These are phyloP conservation scores for Zygogramma bicolorata DNA, from an alignment of 2,888 invertebrate species.

Conservation along the genomic window DNA sequence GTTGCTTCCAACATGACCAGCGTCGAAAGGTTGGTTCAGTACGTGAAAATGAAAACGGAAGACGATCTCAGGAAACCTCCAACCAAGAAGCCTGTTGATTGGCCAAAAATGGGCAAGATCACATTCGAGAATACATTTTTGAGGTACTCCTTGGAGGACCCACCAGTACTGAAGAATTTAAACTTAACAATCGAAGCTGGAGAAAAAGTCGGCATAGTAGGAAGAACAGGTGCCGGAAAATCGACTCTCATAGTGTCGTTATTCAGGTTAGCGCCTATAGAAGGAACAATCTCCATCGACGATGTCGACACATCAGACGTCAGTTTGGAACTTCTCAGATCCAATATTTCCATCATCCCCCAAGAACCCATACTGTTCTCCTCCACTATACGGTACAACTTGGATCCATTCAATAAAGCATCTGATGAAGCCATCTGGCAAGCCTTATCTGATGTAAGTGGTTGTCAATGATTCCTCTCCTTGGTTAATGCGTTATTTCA, in stretches of 20 bases:
- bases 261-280: constrained; percentile 80
- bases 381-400: constrained; percentile 82
- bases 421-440: constrained; percentile 82
- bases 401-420: constrained; percentile 85
- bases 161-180: constrained; percentile 77
- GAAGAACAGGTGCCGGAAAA: constrained; percentile 91
- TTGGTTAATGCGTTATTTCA: background rate
- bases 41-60: constrained; percentile 80
- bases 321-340: constrained; percentile 82
- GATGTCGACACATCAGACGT: constrained; percentile 76
- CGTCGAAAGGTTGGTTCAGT: constrained; percentile 82
- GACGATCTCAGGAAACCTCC: constrained; percentile 46
- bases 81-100: constrained; percentile 67
- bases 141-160: constrained; percentile 72
- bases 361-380: constrained; percentile 85
- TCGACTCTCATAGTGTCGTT: constrained; percentile 84
- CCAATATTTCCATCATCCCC: constrained; percentile 89
- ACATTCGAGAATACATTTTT: constrained; percentile 73
- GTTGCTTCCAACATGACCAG: constrained; percentile 81
- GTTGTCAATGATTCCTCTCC: background rate
- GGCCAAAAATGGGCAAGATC: constrained; percentile 74
- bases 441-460: constrained; percentile 74
- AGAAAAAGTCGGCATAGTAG: constrained; percentile 85
- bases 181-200: constrained; percentile 73
- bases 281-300: constrained; percentile 83